These are phyloP conservation scores for Cynaeus angustus DNA, from an alignment of 2,888 invertebrate species.

Conservation along the genomic window DNA sequence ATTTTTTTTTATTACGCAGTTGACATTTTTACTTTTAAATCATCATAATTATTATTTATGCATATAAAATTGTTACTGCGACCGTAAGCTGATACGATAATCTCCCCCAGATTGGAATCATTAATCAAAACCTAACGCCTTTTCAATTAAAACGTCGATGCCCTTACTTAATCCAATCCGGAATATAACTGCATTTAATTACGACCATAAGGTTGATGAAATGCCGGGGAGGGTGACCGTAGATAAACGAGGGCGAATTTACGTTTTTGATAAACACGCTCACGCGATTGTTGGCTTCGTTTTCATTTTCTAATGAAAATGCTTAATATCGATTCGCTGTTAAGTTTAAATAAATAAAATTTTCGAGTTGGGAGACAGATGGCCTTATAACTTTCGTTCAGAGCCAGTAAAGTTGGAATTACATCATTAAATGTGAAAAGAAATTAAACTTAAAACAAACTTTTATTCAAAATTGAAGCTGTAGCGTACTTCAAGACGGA, in stretches of 20 bases:
- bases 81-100: slow-evolving; percentile 16
- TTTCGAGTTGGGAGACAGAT: background rate
- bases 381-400: slow-evolving; percentile 2
- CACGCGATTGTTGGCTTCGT: slow-evolving; percentile 32
- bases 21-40: too few relatives aligned
- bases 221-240: slow-evolving; percentile 41
- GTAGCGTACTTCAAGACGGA: background rate
- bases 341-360: background rate
- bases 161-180: slow-evolving; percentile 53
- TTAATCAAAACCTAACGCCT: slow-evolving; percentile 47
- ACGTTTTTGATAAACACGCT: slow-evolving; percentile 50
- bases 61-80: background rate
- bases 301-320: background rate
- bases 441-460: slow-evolving; percentile 5
- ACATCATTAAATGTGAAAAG: slow-evolving; percentile 5
- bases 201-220: slow-evolving; percentile 56
- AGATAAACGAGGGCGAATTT: slow-evolving; percentile 48
- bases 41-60: too few relatives aligned
- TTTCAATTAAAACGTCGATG: slow-evolving; percentile 46
- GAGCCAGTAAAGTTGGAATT: background rate
- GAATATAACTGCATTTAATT: slow-evolving; percentile 59
- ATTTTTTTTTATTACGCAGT: too few relatives aligned
- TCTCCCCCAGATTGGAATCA: slow-evolving; percentile 35
- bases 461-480: background rate
- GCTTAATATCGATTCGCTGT: background rate